phyloP scores from a whole-genome alignment of 2,113 vertebrate genomes.

The Bambusicola thoracicus region DNA sequence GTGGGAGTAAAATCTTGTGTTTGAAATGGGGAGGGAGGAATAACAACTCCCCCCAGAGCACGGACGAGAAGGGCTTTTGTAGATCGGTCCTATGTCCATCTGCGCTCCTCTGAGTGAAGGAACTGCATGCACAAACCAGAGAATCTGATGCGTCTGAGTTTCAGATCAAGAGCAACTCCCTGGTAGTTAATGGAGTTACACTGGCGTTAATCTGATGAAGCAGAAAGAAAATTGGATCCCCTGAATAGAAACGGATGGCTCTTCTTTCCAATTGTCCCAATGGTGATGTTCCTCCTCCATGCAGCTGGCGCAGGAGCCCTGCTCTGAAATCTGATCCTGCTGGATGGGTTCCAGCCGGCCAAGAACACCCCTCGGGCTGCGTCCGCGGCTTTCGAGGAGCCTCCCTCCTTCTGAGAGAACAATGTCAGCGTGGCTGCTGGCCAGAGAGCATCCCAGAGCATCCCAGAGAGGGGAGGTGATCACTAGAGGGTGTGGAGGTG shows the following conservation, averaged over 20 bases:
- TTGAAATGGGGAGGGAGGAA: not conserved
- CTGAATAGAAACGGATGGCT: not conserved
- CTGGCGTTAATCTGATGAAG: not conserved
- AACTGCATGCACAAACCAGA: not conserved
- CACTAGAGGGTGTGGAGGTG: not conserved
- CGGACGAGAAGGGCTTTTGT: not conserved
- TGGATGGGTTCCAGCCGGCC: not conserved
- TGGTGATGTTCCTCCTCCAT: not conserved
- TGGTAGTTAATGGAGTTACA: slow-evolving; percentile 11
- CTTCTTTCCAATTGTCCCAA: not conserved
- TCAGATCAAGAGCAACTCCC: not conserved
- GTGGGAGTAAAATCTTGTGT: not conserved
- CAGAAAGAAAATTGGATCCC: not conserved
- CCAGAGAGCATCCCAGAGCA: not conserved
- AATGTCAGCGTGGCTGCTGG: not conserved
- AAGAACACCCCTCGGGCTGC: not conserved
- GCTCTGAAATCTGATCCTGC: slow-evolving; percentile 16
- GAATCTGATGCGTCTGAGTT: not conserved
- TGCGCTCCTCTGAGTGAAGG: not conserved
- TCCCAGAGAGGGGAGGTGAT: not conserved
- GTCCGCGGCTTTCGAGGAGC: not conserved
- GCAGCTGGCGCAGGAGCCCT: not conserved
- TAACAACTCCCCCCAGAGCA: not conserved
- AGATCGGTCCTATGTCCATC: not conserved
- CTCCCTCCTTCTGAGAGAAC: not conserved